Conservation (phyloP, 2,113 vertebrate species). For the Psittacula cyanocephala region DNA sequence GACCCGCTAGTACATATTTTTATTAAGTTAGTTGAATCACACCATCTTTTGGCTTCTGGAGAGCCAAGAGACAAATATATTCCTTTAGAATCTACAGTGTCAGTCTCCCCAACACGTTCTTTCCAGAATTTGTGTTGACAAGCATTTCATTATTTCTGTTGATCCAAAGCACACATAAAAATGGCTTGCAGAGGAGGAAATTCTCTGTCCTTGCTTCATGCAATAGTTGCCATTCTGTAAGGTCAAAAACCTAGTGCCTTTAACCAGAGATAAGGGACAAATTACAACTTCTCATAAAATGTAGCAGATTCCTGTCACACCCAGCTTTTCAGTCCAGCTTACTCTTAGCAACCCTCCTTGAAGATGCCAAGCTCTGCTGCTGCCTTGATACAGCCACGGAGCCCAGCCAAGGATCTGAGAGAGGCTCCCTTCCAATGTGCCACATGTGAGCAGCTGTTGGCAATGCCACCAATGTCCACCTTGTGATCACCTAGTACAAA, state of each 20-base stretch:
- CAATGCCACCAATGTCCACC: too few relatives aligned
- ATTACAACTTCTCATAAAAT: not conserved
- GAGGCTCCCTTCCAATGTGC: not conserved
- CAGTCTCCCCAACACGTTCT: not conserved
- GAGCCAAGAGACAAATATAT: not conserved
- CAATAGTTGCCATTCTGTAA: not conserved
- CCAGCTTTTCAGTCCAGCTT: not conserved
- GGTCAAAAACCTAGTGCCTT: not conserved
- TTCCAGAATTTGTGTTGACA: not conserved
- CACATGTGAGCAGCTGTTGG: not conserved
- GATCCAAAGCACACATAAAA: constrained; percentile 16
- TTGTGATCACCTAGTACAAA: not conserved
- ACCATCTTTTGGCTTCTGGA: not conserved
- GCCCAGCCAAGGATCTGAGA: not conserved
- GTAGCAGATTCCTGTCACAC: not conserved
- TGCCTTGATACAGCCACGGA: not conserved
- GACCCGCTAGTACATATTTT: not conserved
- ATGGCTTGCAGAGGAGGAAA: not conserved
- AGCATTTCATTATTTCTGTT: not conserved
- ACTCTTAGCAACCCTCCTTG: not conserved
- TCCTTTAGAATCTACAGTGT: not conserved
- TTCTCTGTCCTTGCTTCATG: not conserved
- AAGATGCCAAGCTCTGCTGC: not conserved
- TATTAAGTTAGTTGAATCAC: not conserved
- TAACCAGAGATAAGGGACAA: not conserved